A percentile compares a stretch with the other conserved stretches of the same genome.
These are phyloP conservation scores for Candoia aspera DNA, from an alignment of 2,113 vertebrate species.

Conservation along the genomic window DNA sequence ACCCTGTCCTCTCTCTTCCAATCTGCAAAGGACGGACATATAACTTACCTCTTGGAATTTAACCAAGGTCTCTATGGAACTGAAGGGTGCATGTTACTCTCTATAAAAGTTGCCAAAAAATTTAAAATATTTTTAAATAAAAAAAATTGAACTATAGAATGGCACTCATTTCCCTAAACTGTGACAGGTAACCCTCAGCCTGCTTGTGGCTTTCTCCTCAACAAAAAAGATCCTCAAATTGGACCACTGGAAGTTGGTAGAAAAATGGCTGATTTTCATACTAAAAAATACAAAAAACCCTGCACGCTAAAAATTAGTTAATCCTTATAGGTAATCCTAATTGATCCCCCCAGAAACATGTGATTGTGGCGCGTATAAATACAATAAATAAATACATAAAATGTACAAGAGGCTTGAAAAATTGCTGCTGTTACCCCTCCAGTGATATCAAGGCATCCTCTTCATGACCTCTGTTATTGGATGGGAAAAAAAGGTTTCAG, in stretches of 20 bases:
- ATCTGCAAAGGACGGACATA: background rate
- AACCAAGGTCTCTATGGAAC: conserved; percentile 21
- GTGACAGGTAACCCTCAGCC: background rate
- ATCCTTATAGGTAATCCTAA: background rate
- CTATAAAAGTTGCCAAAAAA: background rate
- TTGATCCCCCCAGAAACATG: background rate
- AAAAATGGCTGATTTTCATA: background rate
- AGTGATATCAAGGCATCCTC: background rate
- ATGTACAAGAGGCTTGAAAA: background rate
- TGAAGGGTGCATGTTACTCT: background rate
- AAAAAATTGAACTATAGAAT: background rate
- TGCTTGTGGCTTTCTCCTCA: background rate
- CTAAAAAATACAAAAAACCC: background rate
- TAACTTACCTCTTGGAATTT: background rate
- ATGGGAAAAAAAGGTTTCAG: no score
- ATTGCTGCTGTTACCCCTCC: background rate
- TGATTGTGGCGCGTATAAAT: background rate
- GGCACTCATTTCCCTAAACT: background rate
- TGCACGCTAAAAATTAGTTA: background rate
- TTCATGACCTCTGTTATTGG: background rate
- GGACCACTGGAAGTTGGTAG: background rate
- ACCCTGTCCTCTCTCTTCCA: background rate
- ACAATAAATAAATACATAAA: background rate
- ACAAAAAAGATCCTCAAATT: background rate
- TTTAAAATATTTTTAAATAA: no score